Base-by-base conservation (phyloP, 2,888 invertebrate genomes). In the Meiosimyza decipiens region DNA sequence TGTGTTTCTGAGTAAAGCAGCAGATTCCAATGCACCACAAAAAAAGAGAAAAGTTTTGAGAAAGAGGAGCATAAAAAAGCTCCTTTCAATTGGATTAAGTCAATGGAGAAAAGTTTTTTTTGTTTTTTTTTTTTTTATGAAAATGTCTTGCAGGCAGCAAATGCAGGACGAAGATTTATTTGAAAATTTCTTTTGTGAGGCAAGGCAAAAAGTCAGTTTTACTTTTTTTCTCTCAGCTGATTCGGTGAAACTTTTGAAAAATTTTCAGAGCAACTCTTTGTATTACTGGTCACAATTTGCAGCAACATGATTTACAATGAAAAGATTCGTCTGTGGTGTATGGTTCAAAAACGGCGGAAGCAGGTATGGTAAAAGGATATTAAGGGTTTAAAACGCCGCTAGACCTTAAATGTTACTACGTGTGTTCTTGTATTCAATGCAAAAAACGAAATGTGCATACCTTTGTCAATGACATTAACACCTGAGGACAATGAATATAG, bases 111-210 rank as follows among this genome's bases (percentile, higher is more conserved):
- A 62, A 62, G 62, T 40, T 40, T 40, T 40, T 9, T 40, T 28
- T 28, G 0, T 28, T 2, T 28, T 40, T 7, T 40, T 40, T 9
- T 40, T 62, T 62, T 16, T 33, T n/a, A 40, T 15, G 16, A 57
- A 57, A 59, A 40, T 59, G 57, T 18, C 57, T 66, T n/a, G 40
- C 22, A 49, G 68, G 68, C 49, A 59, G 50, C 47, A 59, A 59
- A 47, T 15, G 22, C 47, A 47, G 50, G 47, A 76, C 75, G 66
- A 79, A 80, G 81, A 82, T 82, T 81, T 82, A 81, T 81, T 77
- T 65, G 75, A 59, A 68, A 76, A 78, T 60, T 72, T 67, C 49
- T 52, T 70, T 71, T 64, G 54, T 65, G 51, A 18, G 49, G 47
- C 54, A 51, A 51, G 50, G n/a, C 7, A 33, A 60, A 71, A 63